These are phyloP conservation scores for Alfaro cultratus DNA, from an alignment of 2,797 vertebrate species.

Conservation along the genomic window DNA sequence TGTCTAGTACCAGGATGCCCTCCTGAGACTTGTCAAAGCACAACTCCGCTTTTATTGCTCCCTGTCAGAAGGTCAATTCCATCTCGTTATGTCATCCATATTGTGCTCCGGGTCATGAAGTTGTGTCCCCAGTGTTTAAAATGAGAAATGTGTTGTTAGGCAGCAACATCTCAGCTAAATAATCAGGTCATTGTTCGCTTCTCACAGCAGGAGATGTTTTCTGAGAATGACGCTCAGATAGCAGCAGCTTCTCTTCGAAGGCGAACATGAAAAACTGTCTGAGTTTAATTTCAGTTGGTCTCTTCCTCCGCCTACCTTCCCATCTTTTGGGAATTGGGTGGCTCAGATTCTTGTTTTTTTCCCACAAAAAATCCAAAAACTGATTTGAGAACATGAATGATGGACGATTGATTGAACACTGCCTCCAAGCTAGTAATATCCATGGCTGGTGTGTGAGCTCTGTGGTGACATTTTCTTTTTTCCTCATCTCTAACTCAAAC, in stretches of 20 bases:
- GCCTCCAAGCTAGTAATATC: constrained; percentile 40
- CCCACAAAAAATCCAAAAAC: constrained; percentile 35
- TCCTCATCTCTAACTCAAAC: constrained; percentile 15
- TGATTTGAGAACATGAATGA: constrained; percentile 55
- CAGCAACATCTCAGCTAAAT: constrained; percentile 51
- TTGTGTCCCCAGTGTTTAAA: constrained; percentile 25
- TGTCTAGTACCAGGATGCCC: background rate
- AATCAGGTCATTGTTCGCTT: constrained; percentile 42
- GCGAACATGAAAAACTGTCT: constrained; percentile 59
- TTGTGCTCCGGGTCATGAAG: constrained; percentile 3
- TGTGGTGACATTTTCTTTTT: constrained; percentile 25
- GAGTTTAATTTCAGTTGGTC: constrained; percentile 46
- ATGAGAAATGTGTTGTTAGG: constrained; percentile 55
- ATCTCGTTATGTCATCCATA: background rate
- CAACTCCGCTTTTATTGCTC: constrained; percentile 8
- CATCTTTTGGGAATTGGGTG: constrained; percentile 49
- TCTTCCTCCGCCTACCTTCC: constrained; percentile 38
- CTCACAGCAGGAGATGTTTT: constrained; percentile 23
- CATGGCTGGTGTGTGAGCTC: constrained; percentile 16
- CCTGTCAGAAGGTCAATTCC: constrained; percentile 12
- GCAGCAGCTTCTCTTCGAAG: constrained; percentile 42
- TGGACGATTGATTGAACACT: constrained; percentile 50
- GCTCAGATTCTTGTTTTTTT: constrained; percentile 40
- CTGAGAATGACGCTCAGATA: constrained; percentile 30
- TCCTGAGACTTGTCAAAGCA: constrained; percentile 18